Evolutionary conservation across 2,888 invertebrate genomes (phyloP).

Genomic region (Anoplius nigerrimus): DNA sequence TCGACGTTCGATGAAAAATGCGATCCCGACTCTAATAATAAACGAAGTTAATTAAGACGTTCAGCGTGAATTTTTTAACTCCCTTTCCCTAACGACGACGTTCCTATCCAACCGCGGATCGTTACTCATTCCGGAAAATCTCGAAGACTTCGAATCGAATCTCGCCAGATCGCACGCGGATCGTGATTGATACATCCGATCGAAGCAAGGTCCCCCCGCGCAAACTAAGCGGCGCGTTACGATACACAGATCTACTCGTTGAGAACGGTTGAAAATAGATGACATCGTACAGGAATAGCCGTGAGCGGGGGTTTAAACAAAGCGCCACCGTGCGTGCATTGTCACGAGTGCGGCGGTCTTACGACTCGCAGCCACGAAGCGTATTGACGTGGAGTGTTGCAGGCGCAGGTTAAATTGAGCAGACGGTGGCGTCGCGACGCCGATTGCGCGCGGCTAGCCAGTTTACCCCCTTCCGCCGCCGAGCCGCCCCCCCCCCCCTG

Average conservation of each 20-base stretch:
- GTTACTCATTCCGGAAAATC: too few species aligned
- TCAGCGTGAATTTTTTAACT: too few species aligned
- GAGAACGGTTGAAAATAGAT: not conserved
- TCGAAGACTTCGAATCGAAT: not conserved
- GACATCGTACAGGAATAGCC: conserved; percentile 7
- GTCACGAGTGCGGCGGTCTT: conserved; percentile 46
- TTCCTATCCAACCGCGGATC: too few species aligned
- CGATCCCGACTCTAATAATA: not conserved
- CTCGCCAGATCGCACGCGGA: too few species aligned
- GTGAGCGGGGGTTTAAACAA: conserved; percentile 9
- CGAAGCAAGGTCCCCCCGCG: too few species aligned
- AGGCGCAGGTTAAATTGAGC: conserved; percentile 67
- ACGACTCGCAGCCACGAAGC: conserved; percentile 46
- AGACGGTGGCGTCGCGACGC: conserved; percentile 69
- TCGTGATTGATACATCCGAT: too few species aligned
- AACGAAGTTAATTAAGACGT: too few species aligned
- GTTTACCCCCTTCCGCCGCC: conserved; percentile 9
- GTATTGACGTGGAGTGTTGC: conserved; percentile 58
- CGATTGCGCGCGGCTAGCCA: conserved; percentile 51
- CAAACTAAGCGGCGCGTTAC: not conserved
- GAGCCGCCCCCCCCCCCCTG: not conserved
- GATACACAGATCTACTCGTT: not conserved
- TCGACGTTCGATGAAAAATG: not conserved
- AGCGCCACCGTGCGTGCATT: conserved; percentile 29
- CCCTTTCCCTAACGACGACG: too few species aligned